Conservation (phyloP, 2,113 vertebrate genomes). For the Ia io region DNA sequence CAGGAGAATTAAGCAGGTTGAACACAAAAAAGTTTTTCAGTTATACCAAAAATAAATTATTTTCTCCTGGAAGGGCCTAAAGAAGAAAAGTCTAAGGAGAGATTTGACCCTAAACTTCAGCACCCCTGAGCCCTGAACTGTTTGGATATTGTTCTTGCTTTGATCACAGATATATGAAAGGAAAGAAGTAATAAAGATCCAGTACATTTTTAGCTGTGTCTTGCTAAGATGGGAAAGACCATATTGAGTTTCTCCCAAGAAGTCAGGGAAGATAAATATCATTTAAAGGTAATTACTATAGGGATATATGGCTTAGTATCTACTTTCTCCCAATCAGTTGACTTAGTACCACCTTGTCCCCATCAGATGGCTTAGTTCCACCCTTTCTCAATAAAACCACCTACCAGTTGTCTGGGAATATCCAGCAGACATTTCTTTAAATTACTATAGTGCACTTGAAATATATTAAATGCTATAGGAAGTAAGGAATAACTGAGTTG, state of each 20-base stretch:
- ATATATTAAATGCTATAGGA: background rate
- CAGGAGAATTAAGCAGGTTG: slow-evolving; percentile 61
- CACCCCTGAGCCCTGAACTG: background rate
- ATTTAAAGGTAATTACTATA: slow-evolving; percentile 19
- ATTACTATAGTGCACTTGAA: background rate
- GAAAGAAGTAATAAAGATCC: slow-evolving; percentile 20
- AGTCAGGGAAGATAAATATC: background rate
- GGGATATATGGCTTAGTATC: background rate
- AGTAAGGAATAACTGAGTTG: background rate
- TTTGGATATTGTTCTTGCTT: slow-evolving; percentile 43
- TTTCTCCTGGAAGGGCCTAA: slow-evolving; percentile 33
- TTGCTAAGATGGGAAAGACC: slow-evolving; percentile 23
- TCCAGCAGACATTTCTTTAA: slow-evolving; percentile 11
- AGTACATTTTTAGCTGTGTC: background rate
- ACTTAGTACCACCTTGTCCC: background rate
- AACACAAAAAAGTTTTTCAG: slow-evolving; percentile 51
- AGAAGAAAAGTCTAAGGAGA: slow-evolving; percentile 55
- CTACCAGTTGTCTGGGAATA: background rate
- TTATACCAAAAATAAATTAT: slow-evolving; percentile 49
- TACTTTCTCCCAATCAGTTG: background rate
- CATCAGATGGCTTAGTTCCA: background rate
- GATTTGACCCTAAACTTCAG: slow-evolving; percentile 40
- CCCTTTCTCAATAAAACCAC: background rate
- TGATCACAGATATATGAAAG: slow-evolving; percentile 41
- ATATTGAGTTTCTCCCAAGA: slow-evolving; percentile 15